Evolutionary conservation across 92 coral and sea anemone genomes (phyloP).

Genomic region (Isaurus tuberculatus): DNA sequence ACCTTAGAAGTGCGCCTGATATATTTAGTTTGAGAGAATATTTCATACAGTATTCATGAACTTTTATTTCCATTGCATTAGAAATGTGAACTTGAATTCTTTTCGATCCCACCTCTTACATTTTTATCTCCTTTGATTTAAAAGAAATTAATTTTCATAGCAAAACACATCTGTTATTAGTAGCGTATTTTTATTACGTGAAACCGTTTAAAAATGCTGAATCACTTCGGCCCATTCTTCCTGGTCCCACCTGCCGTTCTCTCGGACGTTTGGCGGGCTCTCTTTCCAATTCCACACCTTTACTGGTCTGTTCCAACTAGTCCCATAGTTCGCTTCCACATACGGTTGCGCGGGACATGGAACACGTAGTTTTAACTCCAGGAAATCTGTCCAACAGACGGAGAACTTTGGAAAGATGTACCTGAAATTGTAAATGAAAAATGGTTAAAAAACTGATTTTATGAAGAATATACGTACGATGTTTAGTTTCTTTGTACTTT

Average conservation of each 20-base stretch:
- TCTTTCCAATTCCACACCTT: conserved; percentile 98
- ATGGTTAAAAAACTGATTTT: neutral
- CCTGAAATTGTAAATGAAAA: conserved; percentile 40
- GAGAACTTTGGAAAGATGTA: conserved; percentile 95
- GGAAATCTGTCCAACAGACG: conserved; percentile 96
- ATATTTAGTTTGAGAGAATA: too few species aligned
- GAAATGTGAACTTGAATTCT: too few species aligned
- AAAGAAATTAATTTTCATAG: too few species aligned
- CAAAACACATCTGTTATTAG: neutral
- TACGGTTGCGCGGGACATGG: conserved; percentile 91
- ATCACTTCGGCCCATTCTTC: conserved; percentile 94
- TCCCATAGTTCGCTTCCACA: conserved; percentile 94
- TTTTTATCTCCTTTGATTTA: too few species aligned
- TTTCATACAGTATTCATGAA: too few species aligned
- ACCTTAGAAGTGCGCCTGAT: too few species aligned
- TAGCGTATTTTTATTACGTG: neutral
- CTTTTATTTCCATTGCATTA: too few species aligned
- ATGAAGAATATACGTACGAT: neutral
- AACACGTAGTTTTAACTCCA: conserved; percentile 81
- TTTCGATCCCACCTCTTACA: too few species aligned
- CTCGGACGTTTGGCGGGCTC: conserved; percentile 96
- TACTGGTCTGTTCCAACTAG: conserved; percentile 85
- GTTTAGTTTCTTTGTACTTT: neutral
- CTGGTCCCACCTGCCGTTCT: conserved; percentile 95
- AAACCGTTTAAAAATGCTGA: conserved; percentile 70